phyloP scores from a whole-genome alignment of 2,113 vertebrate species.

The Pomatorhinus ruficollis region DNA sequence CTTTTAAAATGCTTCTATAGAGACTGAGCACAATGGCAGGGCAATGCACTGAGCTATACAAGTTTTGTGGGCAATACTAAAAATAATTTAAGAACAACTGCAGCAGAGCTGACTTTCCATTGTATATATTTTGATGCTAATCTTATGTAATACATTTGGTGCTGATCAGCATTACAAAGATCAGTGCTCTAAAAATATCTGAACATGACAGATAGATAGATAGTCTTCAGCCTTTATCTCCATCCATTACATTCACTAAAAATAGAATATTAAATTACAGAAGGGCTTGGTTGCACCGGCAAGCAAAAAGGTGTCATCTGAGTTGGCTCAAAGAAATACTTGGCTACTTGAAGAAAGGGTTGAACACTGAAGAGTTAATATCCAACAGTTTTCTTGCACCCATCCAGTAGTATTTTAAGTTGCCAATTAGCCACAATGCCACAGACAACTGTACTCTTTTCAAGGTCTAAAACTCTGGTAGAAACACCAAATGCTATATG shows the following conservation, averaged over 20 bases:
- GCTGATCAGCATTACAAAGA: constrained; percentile 69
- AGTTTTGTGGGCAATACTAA: constrained; percentile 40
- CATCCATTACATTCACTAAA: constrained; percentile 35
- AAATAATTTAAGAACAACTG: constrained; percentile 52
- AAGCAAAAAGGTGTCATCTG: neutral
- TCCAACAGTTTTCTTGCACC: neutral
- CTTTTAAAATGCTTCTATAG: neutral
- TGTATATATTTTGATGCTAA: constrained; percentile 65
- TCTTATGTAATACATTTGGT: constrained; percentile 56
- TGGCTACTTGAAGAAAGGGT: neutral
- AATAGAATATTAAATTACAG: constrained; percentile 17
- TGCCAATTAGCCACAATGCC: neutral
- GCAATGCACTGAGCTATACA: neutral
- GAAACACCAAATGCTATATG: neutral
- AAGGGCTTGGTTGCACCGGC: neutral
- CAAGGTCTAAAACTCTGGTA: neutral
- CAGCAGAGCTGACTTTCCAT: constrained; percentile 42
- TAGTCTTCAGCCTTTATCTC: constrained; percentile 39
- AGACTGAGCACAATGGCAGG: neutral
- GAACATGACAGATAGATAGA: constrained; percentile 60
- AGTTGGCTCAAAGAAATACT: neutral
- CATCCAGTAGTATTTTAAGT: neutral
- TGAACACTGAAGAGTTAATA: neutral
- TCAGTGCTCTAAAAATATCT: constrained; percentile 59
- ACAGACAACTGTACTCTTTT: neutral